These are phyloP conservation scores for Thymelicus acteon DNA, from an alignment of 2,888 invertebrate genomes.

Conservation along the genomic window DNA sequence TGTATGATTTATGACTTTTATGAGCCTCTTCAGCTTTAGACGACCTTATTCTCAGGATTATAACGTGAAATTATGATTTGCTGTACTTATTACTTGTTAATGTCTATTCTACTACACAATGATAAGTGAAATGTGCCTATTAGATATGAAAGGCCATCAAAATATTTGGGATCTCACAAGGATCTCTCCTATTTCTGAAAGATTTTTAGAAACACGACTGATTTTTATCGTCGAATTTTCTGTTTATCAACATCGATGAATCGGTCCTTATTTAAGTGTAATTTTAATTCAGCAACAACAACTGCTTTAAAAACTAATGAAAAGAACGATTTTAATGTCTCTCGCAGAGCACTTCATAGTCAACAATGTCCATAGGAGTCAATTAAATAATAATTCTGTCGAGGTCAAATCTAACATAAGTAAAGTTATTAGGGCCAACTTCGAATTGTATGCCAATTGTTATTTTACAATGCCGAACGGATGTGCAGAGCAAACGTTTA, in stretches of 20 bases:
- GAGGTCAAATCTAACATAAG: constrained; percentile 19
- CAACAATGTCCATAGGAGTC: not conserved
- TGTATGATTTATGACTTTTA: constrained; percentile 78
- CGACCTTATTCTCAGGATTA: constrained; percentile 63
- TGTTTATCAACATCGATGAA: no score
- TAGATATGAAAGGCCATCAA: no score
- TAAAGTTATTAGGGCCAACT: constrained; percentile 18
- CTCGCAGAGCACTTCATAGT: not conserved
- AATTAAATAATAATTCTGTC: constrained; percentile 17
- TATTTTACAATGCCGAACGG: constrained; percentile 28
- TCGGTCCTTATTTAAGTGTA: no score
- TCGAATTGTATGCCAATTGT: constrained; percentile 21
- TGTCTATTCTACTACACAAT: not conserved
- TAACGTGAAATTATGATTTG: constrained; percentile 43
- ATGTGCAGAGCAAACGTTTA: constrained; percentile 24
- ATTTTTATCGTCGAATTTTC: no score
- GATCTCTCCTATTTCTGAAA: no score
- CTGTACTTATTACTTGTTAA: constrained; percentile 9
- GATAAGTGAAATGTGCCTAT: no score
- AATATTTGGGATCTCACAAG: no score
- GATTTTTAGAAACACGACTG: no score
- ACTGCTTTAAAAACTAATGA: no score
- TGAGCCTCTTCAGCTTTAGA: constrained; percentile 63
- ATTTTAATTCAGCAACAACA: no score
- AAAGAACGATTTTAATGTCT: no score